Conservation (phyloP, 1,140 invertebrate species). For the Thaumetopoea pityocampa region DNA sequence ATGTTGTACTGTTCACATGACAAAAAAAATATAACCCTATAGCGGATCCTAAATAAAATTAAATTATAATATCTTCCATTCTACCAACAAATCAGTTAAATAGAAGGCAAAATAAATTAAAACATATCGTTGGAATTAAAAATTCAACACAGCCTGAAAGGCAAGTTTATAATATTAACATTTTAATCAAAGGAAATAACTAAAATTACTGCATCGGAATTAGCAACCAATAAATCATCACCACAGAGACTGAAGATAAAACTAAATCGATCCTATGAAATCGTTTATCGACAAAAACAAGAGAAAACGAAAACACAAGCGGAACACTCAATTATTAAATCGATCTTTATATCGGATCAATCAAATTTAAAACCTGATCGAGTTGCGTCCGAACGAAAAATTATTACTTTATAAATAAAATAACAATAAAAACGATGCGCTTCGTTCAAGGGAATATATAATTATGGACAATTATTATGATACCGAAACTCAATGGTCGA, state of each 20-base stretch:
- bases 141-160: too few relatives aligned
- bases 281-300: constrained; percentile 49
- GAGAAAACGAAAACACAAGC: constrained; percentile 40
- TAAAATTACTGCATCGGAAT: constrained; percentile 21
- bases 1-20: too few relatives aligned
- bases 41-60: too few relatives aligned
- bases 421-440: constrained; percentile 74
- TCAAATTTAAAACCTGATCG: constrained; percentile 72
- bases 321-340: constrained; percentile 68
- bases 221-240: constrained; percentile 37
- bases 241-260: constrained; percentile 31
- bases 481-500: constrained; percentile 69
- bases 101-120: too few relatives aligned
- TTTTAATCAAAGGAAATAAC: constrained; percentile 9
- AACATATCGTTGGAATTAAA: too few relatives aligned
- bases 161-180: constrained; percentile 7
- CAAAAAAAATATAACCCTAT: too few relatives aligned
- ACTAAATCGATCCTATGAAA: constrained; percentile 39
- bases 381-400: constrained; percentile 63
- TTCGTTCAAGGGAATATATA: constrained; percentile 70
- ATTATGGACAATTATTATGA: constrained; percentile 76
- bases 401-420: constrained; percentile 76
- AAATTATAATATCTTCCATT: too few relatives aligned
- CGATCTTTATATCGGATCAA: constrained; percentile 72
- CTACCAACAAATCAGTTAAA: too few relatives aligned